Base-by-base conservation (phyloP, 2,888 invertebrate species). In the Mesochorus sp. region DNA sequence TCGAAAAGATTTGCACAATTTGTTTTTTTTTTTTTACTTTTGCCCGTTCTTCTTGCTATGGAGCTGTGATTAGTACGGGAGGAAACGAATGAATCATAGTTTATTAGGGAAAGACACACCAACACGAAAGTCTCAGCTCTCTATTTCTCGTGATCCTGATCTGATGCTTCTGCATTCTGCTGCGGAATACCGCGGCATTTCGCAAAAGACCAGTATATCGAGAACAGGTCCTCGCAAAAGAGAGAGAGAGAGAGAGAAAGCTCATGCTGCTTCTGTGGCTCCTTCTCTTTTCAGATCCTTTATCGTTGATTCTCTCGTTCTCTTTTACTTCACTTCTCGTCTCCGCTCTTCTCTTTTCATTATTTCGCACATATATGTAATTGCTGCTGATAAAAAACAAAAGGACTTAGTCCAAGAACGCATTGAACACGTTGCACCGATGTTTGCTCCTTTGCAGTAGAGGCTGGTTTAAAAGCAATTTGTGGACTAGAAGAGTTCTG, bases 191-290 rank as follows among this genome's bases (percentile, higher is more conserved):
- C 82, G 85, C 86, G 85, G 87, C 84, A 83, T 86, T 87, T 87
- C 84, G 86, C 85, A 88, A 85, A 71, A 84, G 88, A 88, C 84
- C 86, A 79, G 84, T 85, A 81, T 85, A 87, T 85, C 85, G 85
- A 84, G 85, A 87, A 89, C 88, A 85, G 86, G 88, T 89, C 88
- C 86, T 77, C 64, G 66, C 59, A 47, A 8, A 14, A n/a, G 2
- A 21, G 28, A 42, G 70, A 26, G 19, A n/a, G 66, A 66, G 51
- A 8, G 12, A n/a, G 2, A 21, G 28, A 42, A 70, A 26, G 19
- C 39, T 59, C 53, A 21, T 42, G 67, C 14, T 26, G 42, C 47
- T 59, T 57, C 21, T n/a, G n/a, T 49, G 14, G 64, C 34, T 68
- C 67, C 53, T 51, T 6, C 26, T 12, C 28, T 12, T 4, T 10